Base-by-base conservation (phyloP, 2,888 invertebrate genomes). In the Ichneumoninae sp. region DNA sequence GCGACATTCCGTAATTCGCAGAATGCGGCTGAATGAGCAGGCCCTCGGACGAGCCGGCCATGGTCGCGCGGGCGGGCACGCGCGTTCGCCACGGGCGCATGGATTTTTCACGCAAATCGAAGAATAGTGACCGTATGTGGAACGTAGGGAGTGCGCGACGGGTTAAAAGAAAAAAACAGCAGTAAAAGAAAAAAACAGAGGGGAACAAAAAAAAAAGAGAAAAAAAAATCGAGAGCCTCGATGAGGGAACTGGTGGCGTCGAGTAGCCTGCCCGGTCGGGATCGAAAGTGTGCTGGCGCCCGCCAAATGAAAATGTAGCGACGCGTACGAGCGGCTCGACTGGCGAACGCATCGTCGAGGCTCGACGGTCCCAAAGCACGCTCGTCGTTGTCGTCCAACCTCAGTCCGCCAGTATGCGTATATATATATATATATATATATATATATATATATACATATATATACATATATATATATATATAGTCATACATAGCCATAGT, bases 241-340 rank as follows among this genome's bases (percentile, higher is more conserved):
- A 81, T 81, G 83, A 80, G 79, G 70, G 60, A 63, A 77, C 50
- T n/a, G 75, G 70, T 57, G 40, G 81, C 84, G 81, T 85, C 84
- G 75, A 44, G 84, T 85, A 66, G 81, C 81, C 78, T 65, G 70
- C 52, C 30, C 33, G 60, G 60, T 85, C 70, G 33, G 66, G 66
- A 68, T 78, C 66, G 70, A 65, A 50, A 47, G 44, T 71, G 81
- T 63, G 66, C 44, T 81, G 76, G 54, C 78, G 76, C 65, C 60
- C 57, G 69, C 77, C 85, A 88, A 89, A 89, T 90, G 88, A 88
- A 89, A 89, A 90, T 88, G 88, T 86, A 88, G 85, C 86, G 83
- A 71, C 83, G 85, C 80, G 65, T 84, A 79, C 84, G 60, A 44
- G 70, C 75, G 65, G 69, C 78, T 40, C 65, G 77, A 74, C 74